Conservation (phyloP, 2,113 vertebrate species). For the Malurus melanocephalus region DNA sequence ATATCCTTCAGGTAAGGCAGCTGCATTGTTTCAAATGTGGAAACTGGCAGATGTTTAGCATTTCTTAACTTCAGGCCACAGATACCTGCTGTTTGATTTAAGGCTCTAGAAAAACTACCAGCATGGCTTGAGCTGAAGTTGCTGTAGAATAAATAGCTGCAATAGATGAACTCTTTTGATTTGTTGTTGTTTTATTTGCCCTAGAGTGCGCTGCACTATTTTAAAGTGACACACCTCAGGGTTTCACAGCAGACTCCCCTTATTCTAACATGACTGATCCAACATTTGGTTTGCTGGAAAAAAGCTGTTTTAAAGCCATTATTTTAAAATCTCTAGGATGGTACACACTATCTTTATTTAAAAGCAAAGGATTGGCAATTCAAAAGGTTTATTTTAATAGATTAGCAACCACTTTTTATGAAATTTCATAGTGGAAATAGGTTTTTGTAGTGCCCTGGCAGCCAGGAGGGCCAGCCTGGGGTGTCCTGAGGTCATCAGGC, state of each 20-base stretch:
- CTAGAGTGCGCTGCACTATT: slow-evolving; percentile 17
- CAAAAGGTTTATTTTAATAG: not conserved
- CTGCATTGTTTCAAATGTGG: slow-evolving; percentile 38
- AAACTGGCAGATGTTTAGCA: slow-evolving; percentile 52
- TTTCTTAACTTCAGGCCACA: slow-evolving; percentile 55
- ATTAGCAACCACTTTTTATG: not conserved
- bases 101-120: slow-evolving; percentile 49
- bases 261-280: slow-evolving; percentile 4
- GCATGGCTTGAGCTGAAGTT: slow-evolving; percentile 47
- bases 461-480: too few species aligned
- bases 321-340: not conserved
- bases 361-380: not conserved
- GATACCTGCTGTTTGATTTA: slow-evolving; percentile 70
- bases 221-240: not conserved
- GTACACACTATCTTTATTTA: not conserved
- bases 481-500: too few species aligned
- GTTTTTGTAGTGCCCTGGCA: not conserved
- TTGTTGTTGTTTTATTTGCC: slow-evolving; percentile 45
- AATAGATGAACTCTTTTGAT: slow-evolving; percentile 17
- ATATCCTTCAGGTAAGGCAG: slow-evolving; percentile 16
- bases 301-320: slow-evolving; percentile 10
- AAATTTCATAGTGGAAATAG: not conserved
- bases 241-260: slow-evolving; percentile 13
- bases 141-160: slow-evolving; percentile 46
- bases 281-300: not conserved